phyloP scores from a whole-genome alignment of 2,888 invertebrate genomes.

The Stenodera caucasica region DNA sequence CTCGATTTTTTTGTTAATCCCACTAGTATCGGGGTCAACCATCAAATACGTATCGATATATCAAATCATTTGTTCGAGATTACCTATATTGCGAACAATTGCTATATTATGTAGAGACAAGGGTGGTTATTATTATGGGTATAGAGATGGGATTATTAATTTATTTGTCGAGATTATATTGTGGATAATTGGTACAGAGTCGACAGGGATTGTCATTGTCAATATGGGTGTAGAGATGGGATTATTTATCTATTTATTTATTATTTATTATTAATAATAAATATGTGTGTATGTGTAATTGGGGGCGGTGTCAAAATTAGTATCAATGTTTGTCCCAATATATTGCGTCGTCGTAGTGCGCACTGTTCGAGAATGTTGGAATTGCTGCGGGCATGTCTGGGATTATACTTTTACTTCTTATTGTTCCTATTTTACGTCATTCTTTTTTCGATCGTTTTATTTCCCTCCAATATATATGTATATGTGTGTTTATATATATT shows the following conservation, averaged over 20 bases:
- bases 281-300: background rate
- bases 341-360: constrained; percentile 18
- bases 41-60: too few species aligned
- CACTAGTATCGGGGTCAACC: too few species aligned
- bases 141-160: too few species aligned
- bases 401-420: constrained; percentile 51
- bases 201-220: background rate
- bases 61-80: too few species aligned
- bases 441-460: constrained; percentile 49
- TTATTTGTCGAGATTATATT: too few species aligned
- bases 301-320: constrained; percentile 9
- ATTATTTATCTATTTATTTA: background rate
- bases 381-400: constrained; percentile 50
- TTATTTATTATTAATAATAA: too few species aligned
- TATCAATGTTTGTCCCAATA: constrained; percentile 5
- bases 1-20: background rate
- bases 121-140: too few species aligned
- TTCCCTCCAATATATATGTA: constrained; percentile 47
- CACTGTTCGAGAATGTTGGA: constrained; percentile 46
- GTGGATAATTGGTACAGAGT: too few species aligned
- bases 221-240: background rate
- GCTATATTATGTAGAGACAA: too few species aligned
- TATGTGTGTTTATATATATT: too few species aligned
- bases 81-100: too few species aligned
- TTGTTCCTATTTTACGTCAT: constrained; percentile 51